Base-by-base conservation (phyloP, 2,888 invertebrate genomes). In the Blastobasis lacticolella region DNA sequence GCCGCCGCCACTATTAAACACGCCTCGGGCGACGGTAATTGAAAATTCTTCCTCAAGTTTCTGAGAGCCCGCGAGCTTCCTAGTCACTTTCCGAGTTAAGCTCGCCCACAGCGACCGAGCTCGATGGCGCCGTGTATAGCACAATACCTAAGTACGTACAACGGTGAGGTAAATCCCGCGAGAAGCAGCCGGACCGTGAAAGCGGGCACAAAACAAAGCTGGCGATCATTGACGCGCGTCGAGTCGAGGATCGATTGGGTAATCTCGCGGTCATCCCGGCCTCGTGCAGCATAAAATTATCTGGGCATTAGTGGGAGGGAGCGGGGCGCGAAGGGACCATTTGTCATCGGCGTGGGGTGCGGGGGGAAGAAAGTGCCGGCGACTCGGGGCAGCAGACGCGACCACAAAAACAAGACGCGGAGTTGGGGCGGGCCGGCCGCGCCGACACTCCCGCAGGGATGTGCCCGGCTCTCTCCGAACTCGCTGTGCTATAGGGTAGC, bases 371-470 rank as follows among this genome's bases (percentile, higher is more conserved):
- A 76, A 77, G 77, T 72, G 73, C 71, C 75, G 78, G 78, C 78
- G 78, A 76, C 77, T 77, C 78, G 79, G 79, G 79, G 78, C 80
- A 78, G 83, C 86, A 87, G 87, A 83, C 86, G 85, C 80, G 83
- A 74, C 80, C 83, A 78, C 86, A 86, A 86, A 87, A 88, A 87
- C 87, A 83, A 79, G 82, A 76, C 76, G 77, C 71, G 73, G 73
- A 71, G 64, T 71, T 51, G 54, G 54, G 55, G 63, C 69, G 71
- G 69, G 64, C 52, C 66, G 60, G 59, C 66, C 57, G 61, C 73
- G 73, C 72, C 71, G 70, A 10, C 42, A n/a, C 8, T 37, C 75
- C 75, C 73, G 73, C 72, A 69, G 76, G 76, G 78, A 64, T 75
- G 73, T 64, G 51, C 48, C 51, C 6, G 10, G 9, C 10, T 8